These are phyloP conservation scores for Spodoptera littoralis DNA, from an alignment of 2,888 invertebrate species.

Conservation along the genomic window DNA sequence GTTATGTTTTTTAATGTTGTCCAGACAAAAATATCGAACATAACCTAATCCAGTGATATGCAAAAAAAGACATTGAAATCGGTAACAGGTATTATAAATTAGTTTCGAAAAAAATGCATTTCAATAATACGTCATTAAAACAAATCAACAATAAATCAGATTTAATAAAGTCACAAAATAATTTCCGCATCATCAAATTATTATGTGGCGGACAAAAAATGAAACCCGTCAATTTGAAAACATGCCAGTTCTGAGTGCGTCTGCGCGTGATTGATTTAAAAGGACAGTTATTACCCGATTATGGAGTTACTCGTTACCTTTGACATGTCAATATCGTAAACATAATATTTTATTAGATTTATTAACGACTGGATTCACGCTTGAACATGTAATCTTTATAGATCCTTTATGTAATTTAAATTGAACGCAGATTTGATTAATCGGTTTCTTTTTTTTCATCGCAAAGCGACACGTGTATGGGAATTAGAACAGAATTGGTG, in stretches of 20 bases:
- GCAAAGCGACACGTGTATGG: conserved; percentile 2
- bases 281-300: conserved; percentile 65
- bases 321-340: conserved; percentile 66
- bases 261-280: conserved; percentile 64
- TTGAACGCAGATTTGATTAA: conserved; percentile 8
- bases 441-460: background rate
- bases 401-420: conserved; percentile 17
- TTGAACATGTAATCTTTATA: conserved; percentile 34
- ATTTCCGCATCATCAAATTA: conserved; percentile 39
- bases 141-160: conserved; percentile 35
- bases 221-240: conserved; percentile 34
- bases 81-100: background rate
- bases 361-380: conserved; percentile 48
- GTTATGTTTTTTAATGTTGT: too few relatives aligned
- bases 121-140: conserved; percentile 7
- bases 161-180: conserved; percentile 19
- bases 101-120: conserved; percentile 7
- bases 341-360: conserved; percentile 58
- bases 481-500: background rate
- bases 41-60: too few relatives aligned
- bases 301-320: conserved; percentile 51
- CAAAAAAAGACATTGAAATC: too few relatives aligned
- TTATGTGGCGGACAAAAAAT: conserved; percentile 29
- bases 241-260: conserved; percentile 12
- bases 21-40: too few relatives aligned